phyloP scores from a whole-genome alignment of 2,797 vertebrate species.

The Phalloptychus januarius region DNA sequence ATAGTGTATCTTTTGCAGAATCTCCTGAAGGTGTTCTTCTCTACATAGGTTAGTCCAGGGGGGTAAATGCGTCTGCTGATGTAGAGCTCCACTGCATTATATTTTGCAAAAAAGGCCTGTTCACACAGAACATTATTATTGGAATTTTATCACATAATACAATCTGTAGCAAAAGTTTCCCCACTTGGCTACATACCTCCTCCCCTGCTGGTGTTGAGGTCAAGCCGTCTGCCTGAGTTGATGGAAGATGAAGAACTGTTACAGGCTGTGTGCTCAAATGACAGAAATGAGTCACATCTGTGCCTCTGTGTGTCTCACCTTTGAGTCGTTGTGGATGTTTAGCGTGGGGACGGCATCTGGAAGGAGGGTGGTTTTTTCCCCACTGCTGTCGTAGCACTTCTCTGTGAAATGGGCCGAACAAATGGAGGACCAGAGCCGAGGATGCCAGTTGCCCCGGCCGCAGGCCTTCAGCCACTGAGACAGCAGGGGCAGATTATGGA shows the following conservation, averaged over 20 bases:
- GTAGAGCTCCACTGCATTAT: slow-evolving; percentile 75
- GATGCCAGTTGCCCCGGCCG: slow-evolving; percentile 67
- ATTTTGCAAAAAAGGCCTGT: slow-evolving; percentile 74
- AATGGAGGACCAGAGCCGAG: slow-evolving; percentile 68
- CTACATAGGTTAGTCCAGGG: slow-evolving; percentile 68
- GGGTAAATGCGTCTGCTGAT: slow-evolving; percentile 67
- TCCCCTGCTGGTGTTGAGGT: slow-evolving; percentile 24
- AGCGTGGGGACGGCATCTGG: slow-evolving; percentile 67
- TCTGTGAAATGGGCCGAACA: slow-evolving; percentile 74
- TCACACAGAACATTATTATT: slow-evolving; percentile 5
- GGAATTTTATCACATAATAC: not conserved
- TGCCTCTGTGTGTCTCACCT: slow-evolving; percentile 35
- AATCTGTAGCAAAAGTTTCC: not conserved
- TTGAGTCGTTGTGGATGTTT: slow-evolving; percentile 35
- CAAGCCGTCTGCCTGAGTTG: slow-evolving; percentile 13
- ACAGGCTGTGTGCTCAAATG: not conserved
- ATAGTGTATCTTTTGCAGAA: slow-evolving; percentile 74
- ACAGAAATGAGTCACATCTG: not conserved
- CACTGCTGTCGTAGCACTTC: slow-evolving; percentile 65
- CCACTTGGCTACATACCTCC: slow-evolving; percentile 18
- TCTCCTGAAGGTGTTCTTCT: slow-evolving; percentile 79
- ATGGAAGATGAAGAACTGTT: not conserved
- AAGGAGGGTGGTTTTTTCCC: slow-evolving; percentile 40
- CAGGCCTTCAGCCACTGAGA: slow-evolving; percentile 66
- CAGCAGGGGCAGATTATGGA: slow-evolving; percentile 50